Evolutionary conservation across 2,797 vertebrate genomes (phyloP).

Genomic region (Holocentrus rufus): DNA sequence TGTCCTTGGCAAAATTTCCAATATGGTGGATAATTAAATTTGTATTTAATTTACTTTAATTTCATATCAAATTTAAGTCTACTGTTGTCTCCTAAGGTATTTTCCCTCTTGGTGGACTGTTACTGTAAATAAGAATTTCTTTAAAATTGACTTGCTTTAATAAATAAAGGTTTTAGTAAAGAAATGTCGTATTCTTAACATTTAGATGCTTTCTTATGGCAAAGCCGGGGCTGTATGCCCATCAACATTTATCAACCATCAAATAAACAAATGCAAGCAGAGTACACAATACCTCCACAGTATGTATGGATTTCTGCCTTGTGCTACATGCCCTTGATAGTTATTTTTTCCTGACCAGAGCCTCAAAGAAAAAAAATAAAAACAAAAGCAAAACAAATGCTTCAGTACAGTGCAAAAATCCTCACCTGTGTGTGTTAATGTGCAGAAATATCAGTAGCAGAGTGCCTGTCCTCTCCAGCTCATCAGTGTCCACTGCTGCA

Average conservation of each 20-base stretch:
- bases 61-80: too few species aligned
- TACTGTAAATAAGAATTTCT: too few species aligned
- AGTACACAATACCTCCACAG: not conserved
- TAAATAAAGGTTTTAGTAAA: too few species aligned
- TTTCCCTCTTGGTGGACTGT: too few species aligned
- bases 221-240: not conserved
- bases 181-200: too few species aligned
- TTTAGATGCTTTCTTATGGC: not conserved
- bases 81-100: too few species aligned
- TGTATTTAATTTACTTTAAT: too few species aligned
- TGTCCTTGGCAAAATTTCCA: too few species aligned
- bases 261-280: not conserved
- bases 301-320: not conserved
- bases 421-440: constrained; percentile 73
- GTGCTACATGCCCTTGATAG: not conserved
- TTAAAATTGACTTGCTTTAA: too few species aligned
- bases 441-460: constrained; percentile 50
- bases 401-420: not conserved
- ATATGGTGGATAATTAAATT: too few species aligned
- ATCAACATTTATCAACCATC: not conserved
- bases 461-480: constrained; percentile 35
- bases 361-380: too few species aligned
- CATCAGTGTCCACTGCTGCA: constrained; percentile 51
- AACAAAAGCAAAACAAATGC: not conserved
- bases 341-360: constrained; percentile 18